These are phyloP conservation scores for Amphipyra berbera DNA, from an alignment of 2,888 invertebrate species.

Conservation along the genomic window DNA sequence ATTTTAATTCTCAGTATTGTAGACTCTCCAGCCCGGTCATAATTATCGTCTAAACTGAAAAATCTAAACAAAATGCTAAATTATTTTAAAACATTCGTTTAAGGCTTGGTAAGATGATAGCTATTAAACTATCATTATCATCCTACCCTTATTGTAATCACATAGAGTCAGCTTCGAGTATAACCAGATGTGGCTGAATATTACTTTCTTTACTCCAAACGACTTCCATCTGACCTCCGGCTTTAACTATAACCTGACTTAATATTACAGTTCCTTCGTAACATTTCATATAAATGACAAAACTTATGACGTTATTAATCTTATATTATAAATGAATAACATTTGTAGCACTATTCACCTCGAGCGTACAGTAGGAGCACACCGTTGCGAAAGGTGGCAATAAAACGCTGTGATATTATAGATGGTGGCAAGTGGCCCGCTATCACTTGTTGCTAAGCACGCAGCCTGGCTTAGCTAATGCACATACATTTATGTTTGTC, in stretches of 20 bases:
- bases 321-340: neutral
- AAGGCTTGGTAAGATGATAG: too few species aligned
- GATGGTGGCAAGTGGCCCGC: neutral
- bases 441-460: neutral
- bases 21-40: too few species aligned
- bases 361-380: neutral
- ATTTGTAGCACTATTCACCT: neutral
- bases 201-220: too few species aligned
- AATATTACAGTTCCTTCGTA: neutral
- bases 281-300: neutral
- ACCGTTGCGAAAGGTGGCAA: neutral
- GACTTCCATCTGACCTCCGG: too few species aligned
- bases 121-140: neutral
- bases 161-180: too few species aligned
- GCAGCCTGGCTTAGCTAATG: neutral
- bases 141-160: neutral
- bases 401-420: neutral
- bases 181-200: too few species aligned
- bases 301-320: neutral
- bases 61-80: neutral
- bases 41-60: too few species aligned
- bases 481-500: slow-evolving; percentile 11
- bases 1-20: too few species aligned
- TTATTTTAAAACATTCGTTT: neutral
- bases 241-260: neutral